Percentiles rank a stretch among this genome's conserved stretches.
These are phyloP conservation scores for Ceratosolen fusciceps DNA, from an alignment of 1,140 invertebrate genomes.

Conservation along the genomic window DNA sequence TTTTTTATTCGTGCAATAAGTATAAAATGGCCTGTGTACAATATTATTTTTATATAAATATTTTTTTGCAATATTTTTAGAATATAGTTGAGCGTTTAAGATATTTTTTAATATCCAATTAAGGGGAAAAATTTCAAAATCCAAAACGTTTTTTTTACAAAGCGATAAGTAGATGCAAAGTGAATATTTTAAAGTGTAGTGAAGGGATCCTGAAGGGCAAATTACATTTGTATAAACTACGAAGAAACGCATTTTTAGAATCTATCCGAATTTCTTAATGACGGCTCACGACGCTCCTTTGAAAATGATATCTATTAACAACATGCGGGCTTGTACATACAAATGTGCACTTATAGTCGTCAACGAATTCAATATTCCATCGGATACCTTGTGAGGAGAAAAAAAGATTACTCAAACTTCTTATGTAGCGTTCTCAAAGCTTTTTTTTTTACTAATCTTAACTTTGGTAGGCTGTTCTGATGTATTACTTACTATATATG, in stretches of 20 bases:
- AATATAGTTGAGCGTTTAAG: not conserved
- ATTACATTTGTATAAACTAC: conserved; percentile 9
- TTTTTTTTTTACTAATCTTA: conserved; percentile 5
- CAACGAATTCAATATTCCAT: conserved; percentile 49
- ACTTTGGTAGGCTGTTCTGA: not conserved
- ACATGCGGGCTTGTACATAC: not conserved
- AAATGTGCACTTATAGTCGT: conserved; percentile 5
- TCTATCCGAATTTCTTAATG: conserved; percentile 26
- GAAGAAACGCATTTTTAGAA: conserved; percentile 22
- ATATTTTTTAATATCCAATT: conserved; percentile 12
- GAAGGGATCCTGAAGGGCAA: not conserved
- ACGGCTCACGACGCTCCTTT: conserved; percentile 30
- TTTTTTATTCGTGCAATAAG: conserved; percentile 25
- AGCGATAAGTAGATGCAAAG: too few relatives aligned
- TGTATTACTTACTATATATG: not conserved
- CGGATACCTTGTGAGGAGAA: conserved; percentile 28
- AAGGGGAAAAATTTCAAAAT: too few relatives aligned
- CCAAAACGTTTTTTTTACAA: not conserved
- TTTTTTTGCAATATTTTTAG: not conserved
- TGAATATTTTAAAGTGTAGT: too few relatives aligned
- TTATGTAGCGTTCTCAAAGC: not conserved
- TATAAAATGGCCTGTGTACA: conserved; percentile 5
- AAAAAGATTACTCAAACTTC: not conserved
- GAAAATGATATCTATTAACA: conserved; percentile 35
- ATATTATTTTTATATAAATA: too few relatives aligned